These are phyloP conservation scores for Hydriomena furcata DNA, from an alignment of 2,888 invertebrate genomes.

Conservation along the genomic window DNA sequence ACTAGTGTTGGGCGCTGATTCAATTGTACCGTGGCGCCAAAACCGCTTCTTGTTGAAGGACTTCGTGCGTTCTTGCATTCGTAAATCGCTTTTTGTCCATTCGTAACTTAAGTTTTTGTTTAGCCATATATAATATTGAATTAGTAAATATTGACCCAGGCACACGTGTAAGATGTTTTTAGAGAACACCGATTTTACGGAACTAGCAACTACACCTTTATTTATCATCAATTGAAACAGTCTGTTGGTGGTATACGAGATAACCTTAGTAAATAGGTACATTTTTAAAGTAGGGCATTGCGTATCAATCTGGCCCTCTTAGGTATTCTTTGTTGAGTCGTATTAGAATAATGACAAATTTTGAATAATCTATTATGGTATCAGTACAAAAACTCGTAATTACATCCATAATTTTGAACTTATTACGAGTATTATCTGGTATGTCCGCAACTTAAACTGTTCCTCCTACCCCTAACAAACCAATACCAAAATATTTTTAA, in stretches of 20 bases:
- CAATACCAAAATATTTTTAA: no score
- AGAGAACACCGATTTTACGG: no score
- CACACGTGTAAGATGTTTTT: no score
- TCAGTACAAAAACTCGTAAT: no score
- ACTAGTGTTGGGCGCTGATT: constrained; percentile 59
- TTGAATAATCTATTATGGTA: no score
- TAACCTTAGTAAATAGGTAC: constrained; percentile 9
- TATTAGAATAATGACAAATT: background rate
- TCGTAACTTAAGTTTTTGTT: background rate
- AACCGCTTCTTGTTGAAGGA: constrained; percentile 27
- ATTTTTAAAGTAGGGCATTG: background rate
- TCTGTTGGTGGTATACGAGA: constrained; percentile 1
- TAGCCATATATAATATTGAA: no score
- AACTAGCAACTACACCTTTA: no score
- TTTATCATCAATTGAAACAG: background rate
- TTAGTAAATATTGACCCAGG: background rate
- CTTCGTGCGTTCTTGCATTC: background rate
- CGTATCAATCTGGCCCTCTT: background rate
- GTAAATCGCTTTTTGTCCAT: background rate
- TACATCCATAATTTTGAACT: no score
- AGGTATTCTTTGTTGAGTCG: background rate
- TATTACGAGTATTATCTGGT: no score
- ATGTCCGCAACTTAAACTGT: no score
- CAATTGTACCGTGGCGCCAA: constrained; percentile 24
- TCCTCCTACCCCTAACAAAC: no score